A percentile compares a stretch with the other conserved stretches of the same genome.
Conservation (phyloP, 2,888 invertebrate genomes). For the Heliconius aoede region DNA sequence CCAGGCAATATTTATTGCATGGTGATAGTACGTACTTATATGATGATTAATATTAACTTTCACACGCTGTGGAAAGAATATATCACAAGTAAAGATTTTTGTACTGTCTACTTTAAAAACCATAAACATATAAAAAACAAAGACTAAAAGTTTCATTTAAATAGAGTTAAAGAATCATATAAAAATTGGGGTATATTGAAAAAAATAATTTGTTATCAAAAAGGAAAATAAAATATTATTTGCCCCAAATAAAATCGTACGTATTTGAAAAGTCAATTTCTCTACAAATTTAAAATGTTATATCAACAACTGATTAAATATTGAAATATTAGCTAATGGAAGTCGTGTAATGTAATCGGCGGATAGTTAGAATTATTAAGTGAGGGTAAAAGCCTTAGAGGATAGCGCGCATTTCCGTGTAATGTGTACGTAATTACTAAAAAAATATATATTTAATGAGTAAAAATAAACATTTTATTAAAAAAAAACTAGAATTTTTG, state of each 20-base stretch:
- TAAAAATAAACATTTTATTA: neutral
- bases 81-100: too few relatives aligned
- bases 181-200: too few relatives aligned
- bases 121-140: too few relatives aligned
- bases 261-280: neutral
- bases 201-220: too few relatives aligned
- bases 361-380: slow-evolving; percentile 61
- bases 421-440: neutral
- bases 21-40: too few relatives aligned
- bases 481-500: too few relatives aligned
- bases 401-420: slow-evolving; percentile 9
- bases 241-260: neutral
- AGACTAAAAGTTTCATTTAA: too few relatives aligned
- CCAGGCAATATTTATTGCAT: too few relatives aligned
- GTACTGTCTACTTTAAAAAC: too few relatives aligned
- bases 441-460: neutral
- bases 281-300: neutral
- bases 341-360: slow-evolving; percentile 31
- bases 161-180: too few relatives aligned
- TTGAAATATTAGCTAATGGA: slow-evolving; percentile 61
- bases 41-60: too few relatives aligned
- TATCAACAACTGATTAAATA: slow-evolving; percentile 57
- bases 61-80: too few relatives aligned
- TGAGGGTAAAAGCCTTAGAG: slow-evolving; percentile 52
- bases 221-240: neutral